Evolutionary conservation across 2,888 invertebrate species (phyloP).

Genomic region (Cabera pusaria): DNA sequence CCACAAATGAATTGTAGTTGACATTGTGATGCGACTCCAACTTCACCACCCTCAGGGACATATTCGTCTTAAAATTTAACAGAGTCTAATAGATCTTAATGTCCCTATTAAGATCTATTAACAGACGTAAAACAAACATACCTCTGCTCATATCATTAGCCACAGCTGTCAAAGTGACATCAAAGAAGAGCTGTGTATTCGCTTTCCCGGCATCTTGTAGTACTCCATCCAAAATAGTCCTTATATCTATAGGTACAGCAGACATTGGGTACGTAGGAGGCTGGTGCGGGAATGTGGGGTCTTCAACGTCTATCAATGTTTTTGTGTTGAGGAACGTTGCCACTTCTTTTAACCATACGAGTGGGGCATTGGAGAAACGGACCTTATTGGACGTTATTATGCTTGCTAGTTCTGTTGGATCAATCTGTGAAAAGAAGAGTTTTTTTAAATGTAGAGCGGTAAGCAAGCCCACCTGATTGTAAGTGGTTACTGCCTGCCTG

Average conservation of each 20-base stretch:
- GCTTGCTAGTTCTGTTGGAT: constrained; percentile 79
- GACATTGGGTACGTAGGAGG: constrained; percentile 83
- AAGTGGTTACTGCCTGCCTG: too few species aligned
- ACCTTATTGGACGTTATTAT: constrained; percentile 82
- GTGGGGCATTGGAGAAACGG: constrained; percentile 87
- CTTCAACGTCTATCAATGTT: constrained; percentile 84
- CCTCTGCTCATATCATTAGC: constrained; percentile 89
- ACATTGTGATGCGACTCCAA: too few species aligned
- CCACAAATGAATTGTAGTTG: too few species aligned
- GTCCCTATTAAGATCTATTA: too few species aligned
- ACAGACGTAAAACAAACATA: too few species aligned
- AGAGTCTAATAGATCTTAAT: too few species aligned
- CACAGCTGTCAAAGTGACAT: constrained; percentile 87
- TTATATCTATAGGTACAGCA: constrained; percentile 72
- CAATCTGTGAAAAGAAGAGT: constrained; percentile 75
- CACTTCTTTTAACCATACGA: constrained; percentile 87
- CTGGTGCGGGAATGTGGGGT: constrained; percentile 83
- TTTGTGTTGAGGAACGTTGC: constrained; percentile 85
- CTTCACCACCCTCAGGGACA: too few species aligned
- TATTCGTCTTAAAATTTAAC: too few species aligned
- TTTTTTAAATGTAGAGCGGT: too few species aligned
- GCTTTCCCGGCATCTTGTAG: constrained; percentile 84
- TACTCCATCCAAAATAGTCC: constrained; percentile 66
- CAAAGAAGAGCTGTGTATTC: constrained; percentile 87
- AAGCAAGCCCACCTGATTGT: too few species aligned